Evolutionary conservation across 2,113 vertebrate species (phyloP), one percentile per base, ranked within the genome.

Genomic region (Junco hyemalis): DNA sequence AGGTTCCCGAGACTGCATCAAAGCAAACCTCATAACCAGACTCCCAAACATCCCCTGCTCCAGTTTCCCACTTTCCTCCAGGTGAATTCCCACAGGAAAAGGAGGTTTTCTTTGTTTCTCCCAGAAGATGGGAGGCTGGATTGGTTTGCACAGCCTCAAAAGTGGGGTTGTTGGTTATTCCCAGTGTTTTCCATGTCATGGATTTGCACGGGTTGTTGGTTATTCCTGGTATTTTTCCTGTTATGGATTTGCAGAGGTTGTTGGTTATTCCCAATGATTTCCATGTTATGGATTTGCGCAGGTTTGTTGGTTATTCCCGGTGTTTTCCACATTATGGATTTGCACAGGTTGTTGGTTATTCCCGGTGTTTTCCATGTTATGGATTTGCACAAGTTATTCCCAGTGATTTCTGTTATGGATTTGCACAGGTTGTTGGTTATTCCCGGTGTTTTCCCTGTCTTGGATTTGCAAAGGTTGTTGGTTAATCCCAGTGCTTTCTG

Each of bases 331-430:
- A 0, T 21, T 21, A 33, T 21, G 8, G 12, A 33, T 54, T 54
- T 54, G 31, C 31, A 6, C 2, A 33, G 28, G 53, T 5, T 31
- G 7, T 54, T 54, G 51, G 29, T 8, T 54, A 31, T 8, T 54
- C 53, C 29, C 0, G 0, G 1, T 54, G 11, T 12, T 54, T 54
- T 54, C 29, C 1, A 0, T 1, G 1, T 5, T 12, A 12, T 1
- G 18, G 29, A 31, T 54, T 31, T 54, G 53, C 7, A 2, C 11
- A 20, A 29, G 53, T 12, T 31, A 12, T 31, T 54, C 53, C 29
- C 1, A 1, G 1, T 53, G 28, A 5, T 29, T 53, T 29, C 16
- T 7, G 2, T 12, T 54, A 20, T 1, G 11, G 29, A 31, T 54
- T 54, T 54, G 51, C 11, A 5, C 6, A 53, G 17, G 51, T 31